These are phyloP conservation scores for Hipparchia sbordonii DNA, from an alignment of 2,888 invertebrate species.

Conservation along the genomic window DNA sequence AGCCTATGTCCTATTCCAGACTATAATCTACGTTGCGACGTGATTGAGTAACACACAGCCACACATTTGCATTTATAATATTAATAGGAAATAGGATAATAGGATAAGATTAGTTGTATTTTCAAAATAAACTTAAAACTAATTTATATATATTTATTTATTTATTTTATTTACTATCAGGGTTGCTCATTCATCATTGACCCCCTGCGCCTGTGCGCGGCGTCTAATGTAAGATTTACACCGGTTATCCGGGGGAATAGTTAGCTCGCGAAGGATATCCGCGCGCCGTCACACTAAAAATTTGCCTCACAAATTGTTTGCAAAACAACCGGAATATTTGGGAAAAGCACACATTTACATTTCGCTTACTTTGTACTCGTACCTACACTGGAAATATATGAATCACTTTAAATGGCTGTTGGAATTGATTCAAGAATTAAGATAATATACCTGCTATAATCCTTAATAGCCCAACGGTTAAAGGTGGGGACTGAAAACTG, in stretches of 20 bases:
- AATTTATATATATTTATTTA: too few relatives aligned
- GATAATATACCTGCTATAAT: too few relatives aligned
- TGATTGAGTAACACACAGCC: too few relatives aligned
- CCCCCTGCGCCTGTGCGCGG: slow-evolving; percentile 49
- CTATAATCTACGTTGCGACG: too few relatives aligned
- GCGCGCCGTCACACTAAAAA: slow-evolving; percentile 62
- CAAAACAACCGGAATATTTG: slow-evolving; percentile 43
- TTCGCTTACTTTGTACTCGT: slow-evolving; percentile 25
- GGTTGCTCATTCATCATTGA: background rate
- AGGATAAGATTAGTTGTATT: too few relatives aligned
- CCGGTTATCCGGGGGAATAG: slow-evolving; percentile 75
- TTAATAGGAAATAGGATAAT: too few relatives aligned
- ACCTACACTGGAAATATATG: background rate
- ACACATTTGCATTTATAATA: too few relatives aligned
- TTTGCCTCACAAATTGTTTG: slow-evolving; percentile 66
- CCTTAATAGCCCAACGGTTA: too few relatives aligned
- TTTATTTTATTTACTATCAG: too few relatives aligned
- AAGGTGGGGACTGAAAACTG: too few relatives aligned
- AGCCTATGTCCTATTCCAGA: too few relatives aligned
- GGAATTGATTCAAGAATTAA: background rate
- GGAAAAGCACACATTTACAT: slow-evolving; percentile 40
- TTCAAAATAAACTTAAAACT: too few relatives aligned
- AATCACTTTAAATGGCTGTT: slow-evolving; percentile 7
- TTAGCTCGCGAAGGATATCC: slow-evolving; percentile 66
- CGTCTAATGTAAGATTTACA: slow-evolving; percentile 78